Evolutionary conservation across 1,140 invertebrate genomes (phyloP), one percentile per base, ranked within the genome.

Genomic region (Sycophaga agraensis): DNA sequence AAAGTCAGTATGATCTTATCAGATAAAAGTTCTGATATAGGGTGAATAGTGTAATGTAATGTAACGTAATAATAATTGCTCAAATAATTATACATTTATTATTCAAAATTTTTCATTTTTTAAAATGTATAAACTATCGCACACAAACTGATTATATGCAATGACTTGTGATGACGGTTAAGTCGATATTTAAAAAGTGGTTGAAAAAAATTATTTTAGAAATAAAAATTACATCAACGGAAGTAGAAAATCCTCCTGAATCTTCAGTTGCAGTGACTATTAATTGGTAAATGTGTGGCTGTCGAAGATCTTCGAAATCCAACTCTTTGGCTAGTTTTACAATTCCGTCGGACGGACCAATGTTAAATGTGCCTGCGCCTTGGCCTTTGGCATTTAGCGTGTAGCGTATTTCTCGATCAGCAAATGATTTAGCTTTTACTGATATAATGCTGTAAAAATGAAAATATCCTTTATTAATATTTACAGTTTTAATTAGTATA

Each of bases 401-500:
- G 79, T 97, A 97, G 2, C 93, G 87, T 66, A 97, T 97, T 77
- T 96, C 93, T 34, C 94, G 87, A 80, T 96, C 94, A 51, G 94
- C 94, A 78, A 97, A 97, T 5, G 94, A 96, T 78, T 96, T 96
- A 0, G 94, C 94, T 82, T 96, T 96, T 57, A 97, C 93, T 39
- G 93, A 96, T 77, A 97, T 96, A 39, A 97, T 96, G 73, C 92
- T 94, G 83, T 22, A 89, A 88, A 69, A 67, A 54, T 24, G 14
- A 14, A 46, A 66, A 66, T 24, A n/a, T n/a, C n/a, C n/a, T n/a
- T n/a, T n/a, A n/a, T n/a, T n/a, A n/a, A n/a, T n/a, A n/a, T n/a
- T n/a, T n/a, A n/a, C n/a, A n/a, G n/a, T n/a, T n/a, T n/a, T n/a
- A n/a, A n/a, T n/a, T n/a, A n/a, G n/a, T n/a, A n/a, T n/a, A n/a